Evolutionary conservation across 2,888 invertebrate genomes (phyloP), one percentile per base, ranked within the genome.

Genomic region (Pachydiplax longipennis): DNA sequence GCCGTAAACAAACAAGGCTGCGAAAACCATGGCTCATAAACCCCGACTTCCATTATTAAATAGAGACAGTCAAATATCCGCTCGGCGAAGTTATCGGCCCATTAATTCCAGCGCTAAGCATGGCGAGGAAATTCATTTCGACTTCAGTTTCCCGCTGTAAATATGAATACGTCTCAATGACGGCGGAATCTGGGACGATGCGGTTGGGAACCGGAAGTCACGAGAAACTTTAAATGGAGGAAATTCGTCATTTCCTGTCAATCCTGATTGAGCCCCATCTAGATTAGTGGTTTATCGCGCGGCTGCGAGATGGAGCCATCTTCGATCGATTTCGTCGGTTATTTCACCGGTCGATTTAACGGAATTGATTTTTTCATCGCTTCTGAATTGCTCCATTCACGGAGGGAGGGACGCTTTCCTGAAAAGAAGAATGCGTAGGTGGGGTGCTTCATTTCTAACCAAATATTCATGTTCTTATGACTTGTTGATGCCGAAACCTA

Each of bases 161-260:
- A 65, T 65, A 31, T 18, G 58, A n/a, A n/a, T n/a, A n/a, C n/a
- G n/a, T n/a, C 87, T 87, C 37, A 35, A 58, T 53, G 22, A 12
- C 61, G 87, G 37, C 61, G 87, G 31, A 61, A 61, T n/a, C 8
- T 31, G 35, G 61, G 61, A 31, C 58, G 37, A 25, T 12, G 35
- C 5, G 25, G 35, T 31, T 10, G 35, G 5, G 37, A 37, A 61
- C 87, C 61, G 87, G 87, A 87, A 87, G 87, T 87, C 87, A 37
- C n/a, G 87, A 37, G 87, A 65, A 61, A 61, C 87, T 58, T 87
- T 87, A 87, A 87, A 87, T 87, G 87, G 65, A 87, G 87, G 87
- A 87, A 87, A 87, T 87, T 87, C 87, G 61, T 87, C 87, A 87
- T 87, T 61, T 87, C 87, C 87, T 87, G 87, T 53, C 87, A 37